Base-by-base conservation (phyloP, 2,113 vertebrate genomes). In the Cryptomyrus ogoouensis region DNA sequence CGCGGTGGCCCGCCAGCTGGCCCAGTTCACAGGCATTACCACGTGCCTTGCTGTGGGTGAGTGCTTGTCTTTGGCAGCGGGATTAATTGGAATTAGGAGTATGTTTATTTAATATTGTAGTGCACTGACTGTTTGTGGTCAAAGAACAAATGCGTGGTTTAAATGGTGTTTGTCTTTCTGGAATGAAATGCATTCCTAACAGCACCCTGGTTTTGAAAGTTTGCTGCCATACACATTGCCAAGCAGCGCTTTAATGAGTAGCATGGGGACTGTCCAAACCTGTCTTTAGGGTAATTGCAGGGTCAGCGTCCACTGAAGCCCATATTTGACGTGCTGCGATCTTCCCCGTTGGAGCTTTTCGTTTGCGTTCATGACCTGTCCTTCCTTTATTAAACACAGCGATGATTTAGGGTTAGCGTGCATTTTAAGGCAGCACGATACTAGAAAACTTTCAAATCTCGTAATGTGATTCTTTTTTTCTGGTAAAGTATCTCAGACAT, bases 11-110 rank as follows among this genome's bases (percentile, higher is more conserved):
- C 97, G 96, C 21, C 97, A 98, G 91, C 95, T 99, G 89, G 97
- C 97, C 0, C 98, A 99, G 96, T 99, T 98, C 95, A 98, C 97
- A 92, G 96, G 86, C 52, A 91, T 99, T 93, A 97, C 97, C 31
- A 96, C 96, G 88, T 99, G 98, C 92, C 94, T 99, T 86, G 94
- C 98, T 88, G 98, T 99, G 56, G 98, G 98, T 99, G 93, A 92
- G 98, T 94, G 4, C 15, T 2, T 17, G 77, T 7, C 77, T 10
- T 3, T 10, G 9, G 62, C 8, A 12, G 62, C 3, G 62, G 24
- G 62, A n/a, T n/a, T n/a, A n/a, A n/a, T 66, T 12, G 9, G n/a
- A 66, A 13, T 27, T 27, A 66, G n/a, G 9, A 31, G 10, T 24
- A 12, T 0, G 8, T 66, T 66, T n/a, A n/a, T 24, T 58, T 27